Conservation (phyloP, 53 echinoderm and acorn worm species). For the Astropecten irregularis region DNA sequence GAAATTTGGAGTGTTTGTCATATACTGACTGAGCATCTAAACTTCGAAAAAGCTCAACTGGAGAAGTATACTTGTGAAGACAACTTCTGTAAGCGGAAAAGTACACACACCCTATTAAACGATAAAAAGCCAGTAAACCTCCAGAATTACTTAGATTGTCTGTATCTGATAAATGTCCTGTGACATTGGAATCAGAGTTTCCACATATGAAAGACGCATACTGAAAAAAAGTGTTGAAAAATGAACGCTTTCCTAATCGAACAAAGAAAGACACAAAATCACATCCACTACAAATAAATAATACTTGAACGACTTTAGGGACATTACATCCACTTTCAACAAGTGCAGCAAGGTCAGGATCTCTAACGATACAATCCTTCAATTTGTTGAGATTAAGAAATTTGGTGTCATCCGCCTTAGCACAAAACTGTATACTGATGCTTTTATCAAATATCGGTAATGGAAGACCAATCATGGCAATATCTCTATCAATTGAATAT, state of each 20-base stretch:
- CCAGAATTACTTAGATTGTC: neutral
- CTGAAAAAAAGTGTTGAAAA: no score
- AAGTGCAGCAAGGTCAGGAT: constrained; percentile 31
- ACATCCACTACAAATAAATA: no score
- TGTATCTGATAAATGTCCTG: constrained; percentile 33
- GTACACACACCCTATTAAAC: constrained; percentile 63
- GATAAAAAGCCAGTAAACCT: constrained; percentile 64
- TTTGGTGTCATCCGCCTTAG: constrained; percentile 31
- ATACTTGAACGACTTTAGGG: constrained; percentile 47
- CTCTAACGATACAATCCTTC: constrained; percentile 10
- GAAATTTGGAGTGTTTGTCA: constrained; percentile 4
- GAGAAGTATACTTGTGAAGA: constrained; percentile 55
- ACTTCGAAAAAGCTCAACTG: constrained; percentile 50
- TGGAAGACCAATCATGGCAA: constrained; percentile 74
- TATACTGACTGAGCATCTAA: neutral
- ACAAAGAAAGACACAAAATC: constrained; percentile 83
- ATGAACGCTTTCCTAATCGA: constrained; percentile 38
- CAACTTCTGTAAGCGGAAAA: constrained; percentile 52
- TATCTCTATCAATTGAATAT: constrained; percentile 70
- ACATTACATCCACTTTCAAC: constrained; percentile 9
- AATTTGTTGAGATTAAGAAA: constrained; percentile 28
- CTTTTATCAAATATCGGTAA: neutral
- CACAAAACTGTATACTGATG: constrained; percentile 56
- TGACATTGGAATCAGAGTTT: neutral
- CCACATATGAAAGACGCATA: constrained; percentile 57